Conservation (phyloP, 2,113 vertebrate species). For the Enhydra lutris region DNA sequence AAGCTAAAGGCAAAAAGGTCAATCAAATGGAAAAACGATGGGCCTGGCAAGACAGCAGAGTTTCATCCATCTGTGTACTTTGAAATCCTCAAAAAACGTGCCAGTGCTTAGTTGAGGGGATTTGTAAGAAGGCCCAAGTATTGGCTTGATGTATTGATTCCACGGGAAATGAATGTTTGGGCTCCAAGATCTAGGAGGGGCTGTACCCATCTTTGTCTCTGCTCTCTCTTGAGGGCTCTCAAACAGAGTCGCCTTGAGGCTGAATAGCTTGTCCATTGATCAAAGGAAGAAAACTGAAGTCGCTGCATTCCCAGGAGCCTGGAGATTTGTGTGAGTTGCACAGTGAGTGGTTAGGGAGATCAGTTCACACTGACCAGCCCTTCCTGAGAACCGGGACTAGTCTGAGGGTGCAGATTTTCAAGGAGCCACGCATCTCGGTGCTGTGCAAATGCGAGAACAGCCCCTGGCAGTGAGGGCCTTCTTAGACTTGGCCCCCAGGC, state of each 20-base stretch:
- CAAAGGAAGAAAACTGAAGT: not conserved
- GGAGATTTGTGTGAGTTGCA: not conserved
- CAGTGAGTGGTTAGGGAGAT: not conserved
- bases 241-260: too few species aligned
- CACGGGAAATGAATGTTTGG: not conserved
- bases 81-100: not conserved
- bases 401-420: not conserved
- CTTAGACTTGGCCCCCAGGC: not conserved
- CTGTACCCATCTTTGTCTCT: too few species aligned
- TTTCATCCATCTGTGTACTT: not conserved
- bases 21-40: not conserved
- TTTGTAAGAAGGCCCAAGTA: not conserved
- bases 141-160: not conserved
- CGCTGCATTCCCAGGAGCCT: not conserved
- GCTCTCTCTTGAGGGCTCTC: not conserved
- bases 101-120: not conserved
- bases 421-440: not conserved
- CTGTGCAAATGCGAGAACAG: not conserved
- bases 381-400: not conserved
- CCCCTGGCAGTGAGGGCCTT: not conserved
- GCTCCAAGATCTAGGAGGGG: not conserved
- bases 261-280: not conserved
- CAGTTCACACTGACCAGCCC: not conserved
- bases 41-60: not conserved
- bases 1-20: not conserved